These are phyloP conservation scores for Ctenopoma multispine DNA, from an alignment of 2,797 vertebrate genomes.

Conservation along the genomic window DNA sequence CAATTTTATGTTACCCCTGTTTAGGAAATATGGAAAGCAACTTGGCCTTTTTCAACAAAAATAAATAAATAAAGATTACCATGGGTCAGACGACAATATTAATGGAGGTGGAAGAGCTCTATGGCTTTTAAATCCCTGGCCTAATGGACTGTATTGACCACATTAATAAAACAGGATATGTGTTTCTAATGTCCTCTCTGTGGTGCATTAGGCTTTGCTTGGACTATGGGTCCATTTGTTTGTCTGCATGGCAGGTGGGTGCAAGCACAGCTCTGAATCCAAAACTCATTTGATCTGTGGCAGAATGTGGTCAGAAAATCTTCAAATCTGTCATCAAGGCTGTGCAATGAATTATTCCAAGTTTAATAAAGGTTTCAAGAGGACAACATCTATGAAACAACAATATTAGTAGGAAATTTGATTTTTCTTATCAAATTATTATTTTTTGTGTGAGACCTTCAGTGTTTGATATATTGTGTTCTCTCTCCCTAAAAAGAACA, in stretches of 20 bases:
- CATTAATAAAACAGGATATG: conserved; percentile 86
- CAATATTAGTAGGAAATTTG: conserved; percentile 2
- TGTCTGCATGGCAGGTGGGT: conserved; percentile 61
- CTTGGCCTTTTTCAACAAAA: conserved; percentile 33
- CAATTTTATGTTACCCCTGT: conserved; percentile 21
- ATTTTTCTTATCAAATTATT: neutral
- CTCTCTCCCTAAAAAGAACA: conserved; percentile 12
- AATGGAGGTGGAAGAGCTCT: conserved; percentile 78
- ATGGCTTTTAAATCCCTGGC: conserved; percentile 79
- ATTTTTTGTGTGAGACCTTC: neutral
- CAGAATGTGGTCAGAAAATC: conserved; percentile 30
- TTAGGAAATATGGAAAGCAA: conserved; percentile 41
- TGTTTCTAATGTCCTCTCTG: conserved; percentile 82
- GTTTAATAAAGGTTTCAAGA: conserved; percentile 19
- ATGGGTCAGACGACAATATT: conserved; percentile 78
- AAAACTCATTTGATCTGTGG: conserved; percentile 58
- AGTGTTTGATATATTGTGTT: neutral
- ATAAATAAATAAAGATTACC: conserved; percentile 47
- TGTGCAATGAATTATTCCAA: conserved; percentile 10
- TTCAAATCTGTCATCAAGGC: conserved; percentile 18
- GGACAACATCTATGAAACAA: conserved; percentile 1
- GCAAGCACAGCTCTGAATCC: conserved; percentile 48
- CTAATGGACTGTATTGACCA: conserved; percentile 86
- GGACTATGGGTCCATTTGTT: conserved; percentile 72
- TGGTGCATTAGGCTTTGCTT: conserved; percentile 80